phyloP scores from a whole-genome alignment of 2,888 invertebrate species.

The Lymantria dispar region DNA sequence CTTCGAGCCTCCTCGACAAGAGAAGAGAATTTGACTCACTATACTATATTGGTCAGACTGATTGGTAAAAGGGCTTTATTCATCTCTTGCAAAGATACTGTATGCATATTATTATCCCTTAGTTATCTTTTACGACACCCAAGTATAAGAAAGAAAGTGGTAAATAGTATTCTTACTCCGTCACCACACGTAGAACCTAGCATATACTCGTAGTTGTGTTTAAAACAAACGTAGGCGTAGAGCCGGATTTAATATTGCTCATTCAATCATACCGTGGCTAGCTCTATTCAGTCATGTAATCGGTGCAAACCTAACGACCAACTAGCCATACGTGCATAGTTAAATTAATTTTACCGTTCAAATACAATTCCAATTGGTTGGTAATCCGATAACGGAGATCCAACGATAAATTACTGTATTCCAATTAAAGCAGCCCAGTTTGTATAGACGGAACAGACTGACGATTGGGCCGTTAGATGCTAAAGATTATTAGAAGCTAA shows the following conservation, averaged over 20 bases:
- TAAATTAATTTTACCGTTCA: constrained; percentile 54
- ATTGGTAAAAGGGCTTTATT: too few species aligned
- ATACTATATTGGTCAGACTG: too few species aligned
- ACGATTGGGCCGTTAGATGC: not conserved
- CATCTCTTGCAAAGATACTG: too few species aligned
- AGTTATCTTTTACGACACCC: too few species aligned
- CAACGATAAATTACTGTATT: constrained; percentile 59
- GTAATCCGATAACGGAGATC: constrained; percentile 63
- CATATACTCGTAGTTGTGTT: too few species aligned
- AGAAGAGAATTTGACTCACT: too few species aligned
- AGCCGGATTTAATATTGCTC: not conserved
- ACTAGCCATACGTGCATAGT: constrained; percentile 31
- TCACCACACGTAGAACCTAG: too few species aligned
- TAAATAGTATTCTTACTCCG: too few species aligned
- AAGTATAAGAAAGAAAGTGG: too few species aligned
- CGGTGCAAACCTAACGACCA: constrained; percentile 3
- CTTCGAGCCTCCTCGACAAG: too few species aligned
- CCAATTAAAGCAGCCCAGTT: constrained; percentile 55
- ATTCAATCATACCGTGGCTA: not conserved
- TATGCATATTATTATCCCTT: too few species aligned
- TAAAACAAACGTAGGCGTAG: not conserved
- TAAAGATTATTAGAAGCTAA: too few species aligned
- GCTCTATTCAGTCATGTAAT: constrained; percentile 2
- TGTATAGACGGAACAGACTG: constrained; percentile 17
- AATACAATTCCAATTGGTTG: constrained; percentile 59